Conservation (phyloP, 2,797 vertebrate genomes). For the Liasis olivaceus region DNA sequence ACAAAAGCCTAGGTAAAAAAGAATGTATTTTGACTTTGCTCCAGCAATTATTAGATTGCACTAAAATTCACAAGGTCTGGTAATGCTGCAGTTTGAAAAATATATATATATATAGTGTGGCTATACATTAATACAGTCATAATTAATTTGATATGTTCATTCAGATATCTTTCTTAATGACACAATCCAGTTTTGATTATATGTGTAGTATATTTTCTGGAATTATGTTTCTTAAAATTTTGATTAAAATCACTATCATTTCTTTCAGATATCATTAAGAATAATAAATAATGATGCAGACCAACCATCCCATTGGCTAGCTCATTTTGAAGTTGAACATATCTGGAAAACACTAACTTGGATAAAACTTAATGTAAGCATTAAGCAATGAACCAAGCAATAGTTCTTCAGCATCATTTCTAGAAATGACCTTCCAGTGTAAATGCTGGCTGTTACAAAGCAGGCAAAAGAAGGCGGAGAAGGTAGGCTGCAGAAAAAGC, state of each 20-base stretch:
- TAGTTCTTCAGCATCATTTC: not conserved
- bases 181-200: not conserved
- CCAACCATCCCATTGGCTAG: not conserved
- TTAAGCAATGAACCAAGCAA: not conserved
- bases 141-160: not conserved
- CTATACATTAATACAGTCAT: not conserved
- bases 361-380: not conserved
- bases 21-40: not conserved
- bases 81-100: not conserved
- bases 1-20: not conserved
- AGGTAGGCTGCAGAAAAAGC: not conserved
- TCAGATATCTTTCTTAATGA: not conserved
- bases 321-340: not conserved
- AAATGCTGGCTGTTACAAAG: not conserved
- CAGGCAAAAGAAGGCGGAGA: not conserved
- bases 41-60: not conserved
- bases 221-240: not conserved
- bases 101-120: not conserved
- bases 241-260: not conserved
- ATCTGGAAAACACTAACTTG: not conserved
- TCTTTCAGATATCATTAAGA: not conserved
- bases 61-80: not conserved
- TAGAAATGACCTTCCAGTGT: not conserved
- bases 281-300: not conserved
- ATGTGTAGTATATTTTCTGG: not conserved